Evolutionary conservation across 1,140 invertebrate species (phyloP), one percentile per base, ranked within the genome.

Genomic region (Macrostomum lignano): DNA sequence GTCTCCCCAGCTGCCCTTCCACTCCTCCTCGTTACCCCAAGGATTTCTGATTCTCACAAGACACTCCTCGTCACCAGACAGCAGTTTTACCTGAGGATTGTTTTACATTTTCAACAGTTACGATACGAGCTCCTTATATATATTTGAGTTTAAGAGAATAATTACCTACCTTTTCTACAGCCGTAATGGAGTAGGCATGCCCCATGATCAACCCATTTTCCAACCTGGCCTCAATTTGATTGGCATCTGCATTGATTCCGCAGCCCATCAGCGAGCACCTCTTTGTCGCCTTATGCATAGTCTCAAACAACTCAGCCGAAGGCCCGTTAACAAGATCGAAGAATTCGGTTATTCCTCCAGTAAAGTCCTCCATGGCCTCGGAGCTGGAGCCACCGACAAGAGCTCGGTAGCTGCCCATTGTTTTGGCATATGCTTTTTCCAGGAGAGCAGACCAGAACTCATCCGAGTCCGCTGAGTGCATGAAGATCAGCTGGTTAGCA

Each of bases 201-300:
- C 86, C 84, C 43, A 74, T 68, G 33, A 98, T 74, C 2, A 96
- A 60, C 0, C 88, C 60, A 56, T 79, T 71, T 0, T 68, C 65
- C 1, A 82, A 74, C 55, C 77, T 69, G 4, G 78, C 78, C 62
- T 96, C 86, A 46, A 63, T 60, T 37, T 64, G 60, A 17, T 59
- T 52, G 30, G 48, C 52, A 31, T 34, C 15, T 4, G 30, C 30
- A 3, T 31, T 21, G 46, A 96, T 74, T 2, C 81, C 86, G 55
- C 86, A 96, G 1, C 79, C 84, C 72, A 94, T 81, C 23, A 98
- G 66, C 0, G 86, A 93, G 44, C 70, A 72, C 39, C 86, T 66
- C 47, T 94, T 75, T 44, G 70, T 72, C 0, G 78, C 82, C 56
- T 94, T 88, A 24, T 75, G 46, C 43, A 96, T 63, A 41, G 96